Evolutionary conservation across 2,888 invertebrate genomes (phyloP).

Genomic region (Acheta domesticus): DNA sequence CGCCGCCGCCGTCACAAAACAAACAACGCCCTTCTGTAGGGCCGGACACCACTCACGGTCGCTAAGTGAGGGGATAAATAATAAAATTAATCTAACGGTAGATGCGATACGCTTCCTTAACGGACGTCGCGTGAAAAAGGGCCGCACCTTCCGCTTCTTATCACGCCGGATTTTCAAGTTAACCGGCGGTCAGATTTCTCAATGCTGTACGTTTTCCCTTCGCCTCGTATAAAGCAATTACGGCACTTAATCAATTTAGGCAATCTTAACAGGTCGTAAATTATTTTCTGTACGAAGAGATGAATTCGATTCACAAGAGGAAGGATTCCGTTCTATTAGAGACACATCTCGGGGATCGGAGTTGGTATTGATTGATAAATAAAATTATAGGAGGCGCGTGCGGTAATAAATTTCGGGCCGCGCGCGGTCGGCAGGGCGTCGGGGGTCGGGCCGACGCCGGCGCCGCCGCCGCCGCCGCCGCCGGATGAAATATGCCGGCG

Average conservation of each 20-base stretch:
- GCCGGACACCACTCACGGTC: not conserved
- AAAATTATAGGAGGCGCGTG: constrained; percentile 7
- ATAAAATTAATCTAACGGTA: constrained; percentile 18
- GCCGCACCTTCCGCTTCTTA: not conserved
- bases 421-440: not conserved
- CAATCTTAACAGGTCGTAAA: constrained; percentile 9
- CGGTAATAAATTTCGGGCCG: not conserved
- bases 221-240: not conserved
- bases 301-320: not conserved
- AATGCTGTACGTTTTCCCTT: not conserved
- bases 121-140: not conserved
- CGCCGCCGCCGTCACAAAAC: constrained; percentile 3
- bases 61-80: constrained; percentile 18
- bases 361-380: constrained; percentile 10
- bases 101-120: not conserved
- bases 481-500: not conserved
- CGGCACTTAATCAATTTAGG: constrained; percentile 7
- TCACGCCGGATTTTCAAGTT: not conserved
- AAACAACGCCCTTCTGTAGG: constrained; percentile 18
- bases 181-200: not conserved
- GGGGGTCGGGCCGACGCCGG: not conserved
- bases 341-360: constrained; percentile 1
- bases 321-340: not conserved
- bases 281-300: not conserved
- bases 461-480: not conserved